These are phyloP conservation scores for Bicyclus anynana DNA, from an alignment of 1,140 invertebrate species.

Conservation along the genomic window DNA sequence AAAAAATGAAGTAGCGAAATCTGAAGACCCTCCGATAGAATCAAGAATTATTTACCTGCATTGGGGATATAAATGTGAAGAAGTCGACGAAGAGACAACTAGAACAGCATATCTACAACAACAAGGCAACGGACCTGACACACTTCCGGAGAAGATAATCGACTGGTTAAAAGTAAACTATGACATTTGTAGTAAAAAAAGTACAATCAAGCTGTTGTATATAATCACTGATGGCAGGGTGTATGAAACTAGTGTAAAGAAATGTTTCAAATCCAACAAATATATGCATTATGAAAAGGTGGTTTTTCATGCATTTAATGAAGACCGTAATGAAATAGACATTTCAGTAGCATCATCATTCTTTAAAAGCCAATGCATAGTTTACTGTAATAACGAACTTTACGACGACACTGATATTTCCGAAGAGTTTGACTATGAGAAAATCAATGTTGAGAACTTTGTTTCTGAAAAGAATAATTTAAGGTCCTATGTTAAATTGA, in stretches of 20 bases:
- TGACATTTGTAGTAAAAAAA: background rate
- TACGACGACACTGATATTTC: constrained; percentile 29
- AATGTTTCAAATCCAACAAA: constrained; percentile 24
- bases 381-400: constrained; percentile 27
- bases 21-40: constrained; percentile 16
- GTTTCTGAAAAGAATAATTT: constrained; percentile 24
- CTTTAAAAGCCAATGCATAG: too few species aligned
- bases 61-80: constrained; percentile 24
- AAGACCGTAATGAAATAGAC: constrained; percentile 8
- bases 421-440: constrained; percentile 29
- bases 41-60: constrained; percentile 35
- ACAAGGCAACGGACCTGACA: constrained; percentile 1
- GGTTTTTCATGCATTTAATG: constrained; percentile 31
- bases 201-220: too few species aligned
- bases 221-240: constrained; percentile 35
- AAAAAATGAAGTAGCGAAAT: constrained; percentile 1
- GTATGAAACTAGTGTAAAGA: background rate
- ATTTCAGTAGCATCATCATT: too few species aligned
- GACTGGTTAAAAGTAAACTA: constrained; percentile 23
- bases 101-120: constrained; percentile 10
- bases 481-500: constrained; percentile 33
- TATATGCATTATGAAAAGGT: constrained; percentile 32
- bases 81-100: constrained; percentile 21
- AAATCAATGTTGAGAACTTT: constrained; percentile 31
- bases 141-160: constrained; percentile 23